phyloP scores from a whole-genome alignment of 30 jellyfish, hydroid and myxozoan species.

The Hydractinia symbiolongicarpus region DNA sequence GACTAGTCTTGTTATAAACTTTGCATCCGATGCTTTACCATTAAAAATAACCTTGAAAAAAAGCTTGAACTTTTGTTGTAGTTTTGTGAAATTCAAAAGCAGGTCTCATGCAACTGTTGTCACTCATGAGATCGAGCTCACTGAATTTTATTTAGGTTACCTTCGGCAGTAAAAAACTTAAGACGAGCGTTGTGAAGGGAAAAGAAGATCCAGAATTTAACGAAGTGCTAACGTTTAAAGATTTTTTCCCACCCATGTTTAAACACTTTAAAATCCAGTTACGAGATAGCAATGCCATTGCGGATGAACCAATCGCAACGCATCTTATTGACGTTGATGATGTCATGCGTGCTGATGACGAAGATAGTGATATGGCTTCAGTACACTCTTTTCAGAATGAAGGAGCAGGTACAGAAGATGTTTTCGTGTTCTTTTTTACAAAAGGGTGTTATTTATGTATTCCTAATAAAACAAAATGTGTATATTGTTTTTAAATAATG shows the following conservation, averaged over 20 bases:
- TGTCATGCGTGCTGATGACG: constrained; percentile 12
- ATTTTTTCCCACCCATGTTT: constrained; percentile 27
- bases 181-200: constrained; percentile 12
- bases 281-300: background rate
- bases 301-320: constrained; percentile 21
- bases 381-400: background rate
- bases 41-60: too few relatives aligned
- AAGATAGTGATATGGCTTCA: background rate
- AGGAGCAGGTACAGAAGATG: background rate
- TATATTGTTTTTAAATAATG: too few relatives aligned
- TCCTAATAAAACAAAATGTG: too few relatives aligned
- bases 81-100: too few relatives aligned
- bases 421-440: too few relatives aligned
- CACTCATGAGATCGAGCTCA: too few relatives aligned
- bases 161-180: constrained; percentile 9
- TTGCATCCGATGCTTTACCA: too few relatives aligned
- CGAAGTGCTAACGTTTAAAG: constrained; percentile 6
- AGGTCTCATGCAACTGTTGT: too few relatives aligned
- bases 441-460: background rate
- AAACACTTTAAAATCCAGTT: constrained; percentile 2
- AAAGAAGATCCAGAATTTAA: constrained; percentile 13
- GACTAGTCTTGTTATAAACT: too few relatives aligned
- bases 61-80: too few relatives aligned
- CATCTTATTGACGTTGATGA: constrained; percentile 13
- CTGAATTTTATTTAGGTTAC: constrained; percentile 4